Percentiles rank a stretch among this genome's conserved stretches.
phyloP scores from a whole-genome alignment of 2,113 vertebrate species.

The Cyphomyrus plagiostoma region DNA sequence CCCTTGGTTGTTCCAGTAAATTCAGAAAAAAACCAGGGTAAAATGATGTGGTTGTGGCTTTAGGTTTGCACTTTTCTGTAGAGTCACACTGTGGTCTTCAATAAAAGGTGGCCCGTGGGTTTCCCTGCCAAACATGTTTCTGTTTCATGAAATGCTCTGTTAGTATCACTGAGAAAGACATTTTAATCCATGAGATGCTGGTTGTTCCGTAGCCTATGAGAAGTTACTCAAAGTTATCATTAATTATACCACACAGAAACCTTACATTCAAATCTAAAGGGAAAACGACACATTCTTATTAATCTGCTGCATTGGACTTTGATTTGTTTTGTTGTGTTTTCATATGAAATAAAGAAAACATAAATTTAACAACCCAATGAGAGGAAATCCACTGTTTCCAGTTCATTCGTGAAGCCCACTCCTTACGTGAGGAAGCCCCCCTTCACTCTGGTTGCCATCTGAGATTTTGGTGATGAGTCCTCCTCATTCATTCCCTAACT shows the following conservation, averaged over 20 bases:
- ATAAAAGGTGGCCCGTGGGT: not conserved
- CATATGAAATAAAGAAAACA: not conserved
- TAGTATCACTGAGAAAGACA: not conserved
- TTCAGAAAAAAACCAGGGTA: not conserved
- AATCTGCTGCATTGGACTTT: not conserved
- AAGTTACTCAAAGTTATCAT: not conserved
- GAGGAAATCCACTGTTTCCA: constrained; percentile 16
- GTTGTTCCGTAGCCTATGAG: not conserved
- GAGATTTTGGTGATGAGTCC: constrained; percentile 1
- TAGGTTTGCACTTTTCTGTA: not conserved
- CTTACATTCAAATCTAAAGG: not conserved
- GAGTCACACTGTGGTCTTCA: not conserved
- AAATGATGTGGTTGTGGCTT: not conserved
- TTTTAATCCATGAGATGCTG: not conserved
- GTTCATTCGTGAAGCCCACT: not conserved
- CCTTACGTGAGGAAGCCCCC: not conserved
- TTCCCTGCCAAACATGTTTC: not conserved
- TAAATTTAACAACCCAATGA: not conserved
- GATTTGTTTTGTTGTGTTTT: not conserved
- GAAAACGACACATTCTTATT: not conserved
- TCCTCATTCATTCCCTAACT: not conserved
- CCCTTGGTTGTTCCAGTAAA: not conserved
- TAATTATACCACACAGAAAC: not conserved
- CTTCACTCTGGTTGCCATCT: not conserved
- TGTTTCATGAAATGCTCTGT: not conserved